Conservation (phyloP, 2,888 invertebrate genomes). For the Dione vanillae region DNA sequence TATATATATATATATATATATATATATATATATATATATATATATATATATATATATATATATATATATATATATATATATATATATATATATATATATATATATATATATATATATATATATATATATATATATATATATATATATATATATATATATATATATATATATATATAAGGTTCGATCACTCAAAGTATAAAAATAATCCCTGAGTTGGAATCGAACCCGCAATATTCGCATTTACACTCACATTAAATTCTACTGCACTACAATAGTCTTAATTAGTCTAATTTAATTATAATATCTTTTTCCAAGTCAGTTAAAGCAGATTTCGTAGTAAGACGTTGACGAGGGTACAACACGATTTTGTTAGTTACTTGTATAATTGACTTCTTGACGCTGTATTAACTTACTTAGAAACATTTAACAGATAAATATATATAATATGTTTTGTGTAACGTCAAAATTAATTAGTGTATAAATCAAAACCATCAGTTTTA, state of each 20-base stretch:
- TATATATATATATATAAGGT: no score
- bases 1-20: no score
- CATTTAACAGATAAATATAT: neutral
- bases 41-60: no score
- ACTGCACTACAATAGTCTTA: neutral
- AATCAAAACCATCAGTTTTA: neutral
- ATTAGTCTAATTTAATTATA: slow-evolving; percentile 5
- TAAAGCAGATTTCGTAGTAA: slow-evolving; percentile 16
- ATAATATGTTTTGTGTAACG: neutral
- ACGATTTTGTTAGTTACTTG: slow-evolving; percentile 22
- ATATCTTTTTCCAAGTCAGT: slow-evolving; percentile 18
- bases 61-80: no score
- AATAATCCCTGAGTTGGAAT: no score
- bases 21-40: no score
- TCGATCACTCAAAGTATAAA: no score
- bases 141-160: no score
- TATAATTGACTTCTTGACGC: slow-evolving; percentile 30
- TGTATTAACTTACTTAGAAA: neutral
- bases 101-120: no score
- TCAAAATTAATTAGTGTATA: neutral
- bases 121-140: no score
- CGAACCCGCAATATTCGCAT: neutral
- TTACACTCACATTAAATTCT: no score
- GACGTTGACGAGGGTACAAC: slow-evolving; percentile 33
- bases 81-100: no score